Percentiles rank a stretch among this genome's conserved stretches.
phyloP scores from a whole-genome alignment of 23 tunicate genomes.

The Ciona savignyi region DNA sequence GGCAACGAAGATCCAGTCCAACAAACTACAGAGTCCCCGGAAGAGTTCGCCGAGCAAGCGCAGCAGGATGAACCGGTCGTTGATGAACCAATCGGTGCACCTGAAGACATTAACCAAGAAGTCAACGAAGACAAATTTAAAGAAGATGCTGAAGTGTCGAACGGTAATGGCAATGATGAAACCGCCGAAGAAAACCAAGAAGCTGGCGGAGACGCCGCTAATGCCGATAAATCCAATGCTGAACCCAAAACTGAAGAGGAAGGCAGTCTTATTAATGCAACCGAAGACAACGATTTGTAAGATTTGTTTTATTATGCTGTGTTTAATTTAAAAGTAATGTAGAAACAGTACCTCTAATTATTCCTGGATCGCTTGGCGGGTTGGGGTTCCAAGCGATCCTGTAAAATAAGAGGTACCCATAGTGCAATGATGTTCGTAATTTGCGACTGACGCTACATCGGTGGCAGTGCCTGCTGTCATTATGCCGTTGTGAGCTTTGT shows the following conservation, averaged over 20 bases:
- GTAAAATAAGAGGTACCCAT: too few relatives aligned
- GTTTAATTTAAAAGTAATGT: too few relatives aligned
- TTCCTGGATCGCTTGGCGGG: too few relatives aligned
- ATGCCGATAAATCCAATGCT: neutral
- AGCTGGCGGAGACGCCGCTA: conserved; percentile 11
- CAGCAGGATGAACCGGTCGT: neutral
- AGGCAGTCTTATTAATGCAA: conserved; percentile 48
- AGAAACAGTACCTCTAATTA: too few relatives aligned
- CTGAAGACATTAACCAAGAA: conserved; percentile 15
- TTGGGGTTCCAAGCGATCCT: too few relatives aligned
- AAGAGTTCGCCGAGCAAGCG: neutral
- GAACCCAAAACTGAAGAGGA: conserved; percentile 29
- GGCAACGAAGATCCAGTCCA: neutral
- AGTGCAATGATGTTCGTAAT: conserved; percentile 71
- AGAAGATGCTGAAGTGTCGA: conserved; percentile 4
- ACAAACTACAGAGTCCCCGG: neutral
- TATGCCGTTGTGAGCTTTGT: conserved; percentile 12
- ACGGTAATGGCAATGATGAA: conserved; percentile 1
- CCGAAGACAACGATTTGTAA: conserved; percentile 59
- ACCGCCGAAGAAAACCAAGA: neutral
- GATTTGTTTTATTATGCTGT: neutral
- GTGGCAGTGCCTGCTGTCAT: conserved; percentile 81
- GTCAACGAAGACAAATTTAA: too few relatives aligned
- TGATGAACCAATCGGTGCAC: conserved; percentile 3
- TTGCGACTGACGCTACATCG: conserved; percentile 52